phyloP scores from a whole-genome alignment of 2,113 vertebrate species.

The Ammodytes dubius region DNA sequence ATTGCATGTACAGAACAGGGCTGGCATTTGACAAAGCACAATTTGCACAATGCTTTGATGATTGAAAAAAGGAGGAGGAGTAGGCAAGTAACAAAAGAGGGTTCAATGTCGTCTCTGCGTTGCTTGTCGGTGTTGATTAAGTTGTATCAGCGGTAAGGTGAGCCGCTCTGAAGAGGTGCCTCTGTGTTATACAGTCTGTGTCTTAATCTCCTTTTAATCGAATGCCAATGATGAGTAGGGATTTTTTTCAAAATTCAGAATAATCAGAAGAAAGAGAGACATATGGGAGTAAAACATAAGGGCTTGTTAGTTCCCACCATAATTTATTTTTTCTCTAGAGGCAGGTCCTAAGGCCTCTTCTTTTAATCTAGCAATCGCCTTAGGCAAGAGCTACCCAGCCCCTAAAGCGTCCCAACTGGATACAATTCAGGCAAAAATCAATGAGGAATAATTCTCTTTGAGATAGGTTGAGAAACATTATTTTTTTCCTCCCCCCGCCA shows the following conservation, averaged over 20 bases:
- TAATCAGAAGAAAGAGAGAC: conserved; percentile 70
- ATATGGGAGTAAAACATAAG: conserved; percentile 58
- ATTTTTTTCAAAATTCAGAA: conserved; percentile 66
- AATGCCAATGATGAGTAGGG: conserved; percentile 64
- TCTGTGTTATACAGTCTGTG: conserved; percentile 16
- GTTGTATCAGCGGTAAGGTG: neutral
- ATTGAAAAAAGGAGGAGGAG: neutral
- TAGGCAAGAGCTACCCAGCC: conserved; percentile 54
- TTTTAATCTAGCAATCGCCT: conserved; percentile 69
- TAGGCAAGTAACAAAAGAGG: conserved; percentile 35
- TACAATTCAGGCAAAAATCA: conserved; percentile 64
- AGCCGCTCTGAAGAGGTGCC: conserved; percentile 6
- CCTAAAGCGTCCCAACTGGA: conserved; percentile 37
- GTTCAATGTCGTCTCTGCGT: conserved; percentile 14
- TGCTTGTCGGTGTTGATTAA: conserved; percentile 42
- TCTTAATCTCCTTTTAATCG: conserved; percentile 74
- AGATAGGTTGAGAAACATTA: conserved; percentile 47
- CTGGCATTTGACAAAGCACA: neutral
- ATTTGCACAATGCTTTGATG: conserved; percentile 14
- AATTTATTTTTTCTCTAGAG: conserved; percentile 43
- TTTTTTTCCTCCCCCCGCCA: conserved; percentile 6
- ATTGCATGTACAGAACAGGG: conserved; percentile 12
- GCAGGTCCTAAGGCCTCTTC: conserved; percentile 62
- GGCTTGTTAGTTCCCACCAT: conserved; percentile 70
- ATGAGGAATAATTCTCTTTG: conserved; percentile 60